Conservation (phyloP, 1,140 invertebrate genomes). For the Neodiprion pinetum region DNA sequence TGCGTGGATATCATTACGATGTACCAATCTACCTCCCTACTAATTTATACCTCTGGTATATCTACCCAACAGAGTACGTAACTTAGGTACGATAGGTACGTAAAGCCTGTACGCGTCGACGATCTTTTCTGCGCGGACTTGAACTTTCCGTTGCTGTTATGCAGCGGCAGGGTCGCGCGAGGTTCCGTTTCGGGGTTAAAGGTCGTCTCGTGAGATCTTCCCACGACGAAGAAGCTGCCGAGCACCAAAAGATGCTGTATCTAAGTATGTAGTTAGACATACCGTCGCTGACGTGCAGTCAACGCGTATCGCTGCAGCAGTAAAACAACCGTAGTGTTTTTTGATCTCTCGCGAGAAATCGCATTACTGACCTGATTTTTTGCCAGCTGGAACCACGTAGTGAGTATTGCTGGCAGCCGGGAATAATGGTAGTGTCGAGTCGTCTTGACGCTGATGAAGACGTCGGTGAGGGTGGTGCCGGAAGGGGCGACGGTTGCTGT, state of each 20-base stretch:
- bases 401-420: constrained; percentile 85
- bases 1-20: no score
- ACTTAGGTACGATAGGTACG: no score
- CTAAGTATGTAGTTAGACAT: no score
- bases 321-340: not conserved
- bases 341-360: constrained; percentile 4
- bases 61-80: no score
- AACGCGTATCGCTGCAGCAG: not conserved
- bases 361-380: constrained; percentile 80
- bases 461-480: constrained; percentile 78
- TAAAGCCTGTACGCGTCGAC: no score
- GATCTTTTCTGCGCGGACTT: no score
- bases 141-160: no score
- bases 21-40: no score
- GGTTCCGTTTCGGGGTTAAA: constrained; percentile 44
- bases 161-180: constrained; percentile 28
- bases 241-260: constrained; percentile 12
- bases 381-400: constrained; percentile 92
- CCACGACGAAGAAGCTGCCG: constrained; percentile 47
- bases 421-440: constrained; percentile 86
- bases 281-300: not conserved
- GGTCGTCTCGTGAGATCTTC: constrained; percentile 55
- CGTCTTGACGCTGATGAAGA: constrained; percentile 95
- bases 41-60: no score
- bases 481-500: constrained; percentile 71